Percentiles rank a stretch among this genome's conserved stretches.
Conservation (phyloP, 2,888 invertebrate genomes). For the Dendrolimus pini region DNA sequence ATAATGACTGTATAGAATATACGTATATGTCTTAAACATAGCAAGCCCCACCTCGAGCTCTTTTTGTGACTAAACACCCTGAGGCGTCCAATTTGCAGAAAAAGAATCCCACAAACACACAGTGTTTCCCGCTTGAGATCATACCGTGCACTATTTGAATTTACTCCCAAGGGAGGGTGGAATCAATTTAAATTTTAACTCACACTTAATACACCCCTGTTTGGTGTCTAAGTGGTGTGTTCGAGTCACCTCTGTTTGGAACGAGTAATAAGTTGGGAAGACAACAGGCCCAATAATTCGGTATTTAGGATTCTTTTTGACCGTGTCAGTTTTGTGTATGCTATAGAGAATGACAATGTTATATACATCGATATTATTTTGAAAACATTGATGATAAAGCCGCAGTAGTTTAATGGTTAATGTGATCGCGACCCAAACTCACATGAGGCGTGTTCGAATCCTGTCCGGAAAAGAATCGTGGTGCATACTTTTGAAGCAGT, state of each 20-base stretch:
- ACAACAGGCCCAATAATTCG: slow-evolving; percentile 49
- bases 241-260: slow-evolving; percentile 69
- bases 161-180: slow-evolving; percentile 62
- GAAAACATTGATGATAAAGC: too few relatives aligned
- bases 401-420: too few relatives aligned
- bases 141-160: slow-evolving; percentile 74
- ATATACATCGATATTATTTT: too few relatives aligned
- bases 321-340: slow-evolving; percentile 13
- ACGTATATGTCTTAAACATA: slow-evolving; percentile 34
- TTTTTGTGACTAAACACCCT: slow-evolving; percentile 60
- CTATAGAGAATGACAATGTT: not conserved
- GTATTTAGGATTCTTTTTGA: slow-evolving; percentile 7
- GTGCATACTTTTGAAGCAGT: too few relatives aligned
- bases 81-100: slow-evolving; percentile 73
- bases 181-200: slow-evolving; percentile 78
- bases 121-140: slow-evolving; percentile 64
- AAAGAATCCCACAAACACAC: slow-evolving; percentile 72
- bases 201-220: slow-evolving; percentile 76
- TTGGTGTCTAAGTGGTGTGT: slow-evolving; percentile 77
- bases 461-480: too few relatives aligned
- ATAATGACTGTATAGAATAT: slow-evolving; percentile 37
- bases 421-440: too few relatives aligned
- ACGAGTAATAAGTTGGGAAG: slow-evolving; percentile 70
- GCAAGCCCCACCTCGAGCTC: slow-evolving; percentile 34
- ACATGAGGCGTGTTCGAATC: too few relatives aligned